Evolutionary conservation across 2,797 vertebrate genomes (phyloP).

Genomic region (Chiloscyllium punctatum): DNA sequence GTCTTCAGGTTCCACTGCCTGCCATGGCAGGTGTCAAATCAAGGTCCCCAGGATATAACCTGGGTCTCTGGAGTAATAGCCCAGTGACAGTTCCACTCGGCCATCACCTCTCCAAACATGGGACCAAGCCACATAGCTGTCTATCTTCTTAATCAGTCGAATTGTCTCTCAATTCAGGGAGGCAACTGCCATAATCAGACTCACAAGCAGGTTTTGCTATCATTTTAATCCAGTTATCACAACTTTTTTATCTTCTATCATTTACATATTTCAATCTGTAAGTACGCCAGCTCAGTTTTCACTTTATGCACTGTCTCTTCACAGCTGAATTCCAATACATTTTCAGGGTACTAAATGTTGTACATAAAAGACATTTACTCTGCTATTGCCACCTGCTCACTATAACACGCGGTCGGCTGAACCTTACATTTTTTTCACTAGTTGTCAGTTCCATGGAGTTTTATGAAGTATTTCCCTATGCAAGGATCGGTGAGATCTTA

Average conservation of each 20-base stretch:
- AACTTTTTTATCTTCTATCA: background rate
- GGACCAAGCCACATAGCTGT: background rate
- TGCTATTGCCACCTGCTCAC: background rate
- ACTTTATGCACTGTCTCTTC: background rate
- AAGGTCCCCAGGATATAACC: too few relatives aligned
- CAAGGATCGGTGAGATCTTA: too few relatives aligned
- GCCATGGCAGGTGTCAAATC: too few relatives aligned
- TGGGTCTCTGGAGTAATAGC: too few relatives aligned
- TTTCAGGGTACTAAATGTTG: background rate
- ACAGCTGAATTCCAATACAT: background rate
- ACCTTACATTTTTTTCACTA: too few relatives aligned
- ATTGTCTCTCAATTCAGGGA: background rate
- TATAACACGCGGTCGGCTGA: too few relatives aligned
- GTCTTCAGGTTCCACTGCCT: too few relatives aligned
- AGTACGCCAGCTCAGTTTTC: background rate
- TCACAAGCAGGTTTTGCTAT: background rate
- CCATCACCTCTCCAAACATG: too few relatives aligned
- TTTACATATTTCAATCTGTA: background rate
- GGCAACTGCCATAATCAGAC: background rate
- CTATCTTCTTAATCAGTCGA: background rate
- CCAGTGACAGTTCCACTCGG: too few relatives aligned
- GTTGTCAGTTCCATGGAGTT: too few relatives aligned
- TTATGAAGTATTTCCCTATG: too few relatives aligned
- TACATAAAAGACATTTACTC: background rate
- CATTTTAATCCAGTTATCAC: background rate